Evolutionary conservation across 2,797 vertebrate species (phyloP), one percentile per base, ranked within the genome.

Genomic region (Scarus forsteni): DNA sequence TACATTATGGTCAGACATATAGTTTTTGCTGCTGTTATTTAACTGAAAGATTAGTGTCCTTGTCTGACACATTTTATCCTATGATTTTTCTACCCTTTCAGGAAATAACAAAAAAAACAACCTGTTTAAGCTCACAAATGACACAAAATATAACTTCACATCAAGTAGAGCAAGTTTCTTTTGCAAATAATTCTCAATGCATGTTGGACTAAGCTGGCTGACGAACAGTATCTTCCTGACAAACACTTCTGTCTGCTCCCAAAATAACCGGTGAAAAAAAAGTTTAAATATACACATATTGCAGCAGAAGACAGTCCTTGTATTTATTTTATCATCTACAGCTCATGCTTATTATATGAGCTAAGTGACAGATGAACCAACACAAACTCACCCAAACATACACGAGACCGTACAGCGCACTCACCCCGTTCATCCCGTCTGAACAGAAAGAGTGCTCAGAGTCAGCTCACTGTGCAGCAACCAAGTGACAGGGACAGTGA

Each of bases 401-500:
- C 36, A 58, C 3, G 13, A 8, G 35, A 27, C 18, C 49, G 55
- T 11, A 55, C 34, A n/a, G 43, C 75, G 55, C 70, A 88, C 91
- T 91, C 85, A 91, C 88, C 88, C 77, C 13, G 63, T 59, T 70
- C 68, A 66, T 72, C 53, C 70, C 6, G 42, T 45, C 72, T 81
- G 10, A 48, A 18, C 59, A 68, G 16, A 57, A 36, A 61, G 12
- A 54, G 39, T 59, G 36, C 43, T 44, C 43, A 6, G 48, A 53
- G 50, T 72, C 63, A 59, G 66, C 64, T 67, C 71, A 72, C 16
- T 85, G 70, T 70, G 51, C 60, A 82, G 38, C 43, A 6, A 70
- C 14, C 51, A 66, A 82, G 61, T 80, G 79, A 85, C 64, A 82
- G 61, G 79, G 79, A 85, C 62, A 81, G 80, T 66, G 56, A 34